Base-by-base conservation (phyloP, 2,888 invertebrate genomes). In the Plutella xylostella region DNA sequence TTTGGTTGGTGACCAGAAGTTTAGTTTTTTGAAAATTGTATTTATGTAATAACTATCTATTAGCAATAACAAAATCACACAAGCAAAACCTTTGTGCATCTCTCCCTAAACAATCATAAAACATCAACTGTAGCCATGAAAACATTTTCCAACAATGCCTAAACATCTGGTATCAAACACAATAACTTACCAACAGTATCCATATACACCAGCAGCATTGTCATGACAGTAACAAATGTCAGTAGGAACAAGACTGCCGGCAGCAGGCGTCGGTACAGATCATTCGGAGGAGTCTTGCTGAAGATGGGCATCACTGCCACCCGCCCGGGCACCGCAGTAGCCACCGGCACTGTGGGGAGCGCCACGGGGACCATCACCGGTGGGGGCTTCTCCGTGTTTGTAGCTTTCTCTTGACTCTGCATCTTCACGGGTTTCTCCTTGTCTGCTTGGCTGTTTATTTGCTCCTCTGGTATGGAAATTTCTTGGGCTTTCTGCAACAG, bases 211-310 rank as follows among this genome's bases (percentile, higher is more conserved):
- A 92, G 86, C 53, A 93, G 84, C 61, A 91, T 85, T 11, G 91
- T 90, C 89, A 92, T 91, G 22, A 92, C 92, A 22, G 91, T 90
- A 47, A 92, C 91, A 76, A 93, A 93, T 9, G 92, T 92, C 50
- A 92, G 79, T 52, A 92, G 85, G 75, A 92, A 93, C 52, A 91
- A 78, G 39, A 90, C 87, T 25, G 91, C 88, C 0, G 92, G 92
- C 60, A 90, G 69, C 48, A 90, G 72, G 51, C 77, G 71, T 45
- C 86, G 65, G 47, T 79, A 84, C 48, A 83, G 46, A 19, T 84
- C 83, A 60, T 78, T 79, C 0, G 82, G 82, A 0, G 77, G 64
- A 1, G 72, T 70, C 52, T 82, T 82, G 0, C 73, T 72, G 51
- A 82, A 70, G 1, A 69, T 53, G 0, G 77, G 75, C 12, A 76